A percentile compares a stretch with the other conserved stretches of the same genome.
Evolutionary conservation across 2,888 invertebrate species (phyloP).

Genomic region (Nipponacmea schrenckii): DNA sequence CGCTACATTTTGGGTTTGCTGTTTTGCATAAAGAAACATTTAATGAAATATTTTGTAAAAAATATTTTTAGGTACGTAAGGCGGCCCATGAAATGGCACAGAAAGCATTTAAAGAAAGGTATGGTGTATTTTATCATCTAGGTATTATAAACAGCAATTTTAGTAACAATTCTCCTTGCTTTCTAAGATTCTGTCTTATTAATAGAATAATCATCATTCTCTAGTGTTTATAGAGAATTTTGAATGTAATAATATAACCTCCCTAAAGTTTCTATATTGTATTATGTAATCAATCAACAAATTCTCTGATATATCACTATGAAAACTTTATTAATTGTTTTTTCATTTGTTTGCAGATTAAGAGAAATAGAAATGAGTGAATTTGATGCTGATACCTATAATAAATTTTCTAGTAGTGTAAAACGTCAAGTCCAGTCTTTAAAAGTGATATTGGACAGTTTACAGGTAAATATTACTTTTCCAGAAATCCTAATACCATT

Average conservation of each 20-base stretch:
- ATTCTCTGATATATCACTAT: no score
- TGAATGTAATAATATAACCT: no score
- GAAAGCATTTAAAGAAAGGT: slow-evolving; percentile 83
- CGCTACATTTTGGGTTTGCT: neutral
- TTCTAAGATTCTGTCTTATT: no score
- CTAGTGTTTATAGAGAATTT: no score
- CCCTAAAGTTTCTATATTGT: no score
- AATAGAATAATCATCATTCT: no score
- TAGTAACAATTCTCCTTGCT: no score
- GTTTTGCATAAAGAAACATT: neutral
- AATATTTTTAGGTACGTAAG: slow-evolving; percentile 75
- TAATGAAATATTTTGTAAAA: neutral
- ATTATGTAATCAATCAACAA: no score
- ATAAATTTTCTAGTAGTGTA: slow-evolving; percentile 79
- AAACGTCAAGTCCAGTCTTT: slow-evolving; percentile 84
- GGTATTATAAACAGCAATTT: no score
- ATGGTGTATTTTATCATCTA: neutral
- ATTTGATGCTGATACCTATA: slow-evolving; percentile 89
- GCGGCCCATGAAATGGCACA: slow-evolving; percentile 94
- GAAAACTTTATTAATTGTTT: no score
- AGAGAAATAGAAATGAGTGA: slow-evolving; percentile 95
- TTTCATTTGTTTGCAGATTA: slow-evolving; percentile 69
- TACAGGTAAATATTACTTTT: slow-evolving; percentile 73
- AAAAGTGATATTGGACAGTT: slow-evolving; percentile 82
- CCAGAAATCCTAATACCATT: neutral